A percentile compares a stretch with the other conserved stretches of the same genome.
Evolutionary conservation across 1,140 invertebrate genomes (phyloP).

Genomic region (Drosophila serrata): DNA sequence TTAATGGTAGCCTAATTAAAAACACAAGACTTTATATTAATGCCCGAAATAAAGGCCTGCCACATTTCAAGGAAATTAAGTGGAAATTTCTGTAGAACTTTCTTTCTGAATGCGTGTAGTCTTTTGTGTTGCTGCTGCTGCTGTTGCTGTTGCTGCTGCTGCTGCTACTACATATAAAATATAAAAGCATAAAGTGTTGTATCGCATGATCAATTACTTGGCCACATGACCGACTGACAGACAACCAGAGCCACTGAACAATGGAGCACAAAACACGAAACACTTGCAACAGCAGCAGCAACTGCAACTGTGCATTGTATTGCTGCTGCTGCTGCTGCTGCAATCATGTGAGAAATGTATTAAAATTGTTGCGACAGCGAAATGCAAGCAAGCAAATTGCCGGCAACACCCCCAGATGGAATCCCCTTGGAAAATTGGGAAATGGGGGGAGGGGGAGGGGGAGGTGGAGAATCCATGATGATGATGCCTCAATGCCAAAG

Average conservation of each 20-base stretch:
- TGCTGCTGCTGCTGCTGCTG: conserved; percentile 33
- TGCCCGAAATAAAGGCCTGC: not conserved
- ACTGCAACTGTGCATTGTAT: conserved; percentile 19
- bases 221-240: conserved; percentile 47
- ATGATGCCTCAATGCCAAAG: conserved; percentile 58
- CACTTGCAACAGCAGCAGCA: conserved; percentile 30
- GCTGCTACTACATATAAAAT: not conserved
- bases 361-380: conserved; percentile 76
- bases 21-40: not conserved
- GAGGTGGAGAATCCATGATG: conserved; percentile 40
- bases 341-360: conserved; percentile 77
- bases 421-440: not conserved
- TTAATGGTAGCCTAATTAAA: not conserved
- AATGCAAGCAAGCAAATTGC: conserved; percentile 73
- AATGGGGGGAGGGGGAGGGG: too few relatives aligned
- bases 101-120: conserved; percentile 6
- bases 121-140: conserved; percentile 22
- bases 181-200: conserved; percentile 14
- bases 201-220: conserved; percentile 49
- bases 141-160: not conserved
- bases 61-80: conserved; percentile 6
- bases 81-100: conserved; percentile 24
- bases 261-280: conserved; percentile 35
- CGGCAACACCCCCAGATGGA: conserved; percentile 26
- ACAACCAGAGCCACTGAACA: conserved; percentile 38